These are phyloP conservation scores for Hucho hucho DNA, from an alignment of 2,113 vertebrate genomes.

Conservation along the genomic window DNA sequence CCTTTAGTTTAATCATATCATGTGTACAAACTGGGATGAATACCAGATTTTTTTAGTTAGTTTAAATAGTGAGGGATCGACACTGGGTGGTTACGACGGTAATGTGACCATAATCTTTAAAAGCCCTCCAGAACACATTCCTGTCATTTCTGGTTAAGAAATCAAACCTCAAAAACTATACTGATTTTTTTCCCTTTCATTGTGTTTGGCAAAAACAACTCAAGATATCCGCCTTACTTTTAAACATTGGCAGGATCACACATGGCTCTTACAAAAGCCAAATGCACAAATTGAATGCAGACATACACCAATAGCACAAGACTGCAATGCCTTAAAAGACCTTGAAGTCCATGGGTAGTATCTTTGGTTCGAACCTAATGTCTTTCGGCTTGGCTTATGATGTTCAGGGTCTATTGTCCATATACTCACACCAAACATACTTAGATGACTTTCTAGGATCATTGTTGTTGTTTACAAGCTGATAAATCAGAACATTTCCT, in stretches of 20 bases:
- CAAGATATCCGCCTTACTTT: neutral
- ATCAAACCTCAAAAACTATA: neutral
- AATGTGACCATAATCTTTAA: no score
- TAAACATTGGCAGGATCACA: neutral
- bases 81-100: no score
- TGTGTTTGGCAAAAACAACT: conserved; percentile 9
- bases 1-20: no score
- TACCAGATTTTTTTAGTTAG: no score
- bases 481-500: no score
- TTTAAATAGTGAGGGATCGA: no score
- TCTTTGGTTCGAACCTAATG: neutral
- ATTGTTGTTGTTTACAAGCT: no score
- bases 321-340: neutral
- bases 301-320: neutral
- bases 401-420: neutral
- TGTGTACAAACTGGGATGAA: no score
- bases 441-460: no score
- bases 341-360: conserved; percentile 1
- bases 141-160: neutral
- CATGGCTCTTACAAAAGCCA: neutral
- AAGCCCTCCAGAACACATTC: neutral
- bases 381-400: neutral
- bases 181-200: neutral
- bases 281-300: conserved; percentile 12
- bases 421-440: neutral